Conservation (phyloP, 2,888 invertebrate genomes). For the Mayetiola destructor region DNA sequence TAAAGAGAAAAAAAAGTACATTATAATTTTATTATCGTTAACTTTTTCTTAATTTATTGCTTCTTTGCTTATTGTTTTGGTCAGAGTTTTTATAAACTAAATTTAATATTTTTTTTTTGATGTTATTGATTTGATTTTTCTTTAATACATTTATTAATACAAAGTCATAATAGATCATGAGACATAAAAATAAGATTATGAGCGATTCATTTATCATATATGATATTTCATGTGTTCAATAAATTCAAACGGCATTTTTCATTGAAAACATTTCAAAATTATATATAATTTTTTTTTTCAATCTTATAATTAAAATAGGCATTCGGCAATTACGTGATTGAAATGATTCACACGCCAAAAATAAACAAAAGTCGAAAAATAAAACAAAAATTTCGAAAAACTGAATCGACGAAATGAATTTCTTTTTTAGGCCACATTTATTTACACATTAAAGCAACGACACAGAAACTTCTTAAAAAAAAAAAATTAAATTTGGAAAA, state of each 20-base stretch:
- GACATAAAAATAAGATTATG: not conserved
- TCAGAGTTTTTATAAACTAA: too few species aligned
- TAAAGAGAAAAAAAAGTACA: not conserved
- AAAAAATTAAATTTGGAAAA: not conserved
- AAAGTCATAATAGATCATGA: not conserved
- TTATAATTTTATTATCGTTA: not conserved
- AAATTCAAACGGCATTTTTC: too few species aligned
- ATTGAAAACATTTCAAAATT: not conserved
- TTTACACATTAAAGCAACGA: not conserved
- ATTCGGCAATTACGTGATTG: not conserved
- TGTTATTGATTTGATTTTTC: not conserved
- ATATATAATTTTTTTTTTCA: not conserved
- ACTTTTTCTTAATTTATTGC: not conserved
- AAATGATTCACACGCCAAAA: not conserved
- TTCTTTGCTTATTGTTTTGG: too few species aligned
- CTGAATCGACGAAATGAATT: not conserved
- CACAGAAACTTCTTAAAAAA: not conserved
- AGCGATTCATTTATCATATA: too few species aligned
- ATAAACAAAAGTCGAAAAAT: not conserved
- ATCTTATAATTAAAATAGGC: not conserved
- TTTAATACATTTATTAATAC: not conserved
- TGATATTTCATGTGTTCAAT: too few species aligned
- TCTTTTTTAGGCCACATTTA: not conserved
- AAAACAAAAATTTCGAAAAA: not conserved
- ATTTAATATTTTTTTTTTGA: not conserved